Evolutionary conservation across 1,140 invertebrate species (phyloP).

Genomic region (Zaprionus davidi): DNA sequence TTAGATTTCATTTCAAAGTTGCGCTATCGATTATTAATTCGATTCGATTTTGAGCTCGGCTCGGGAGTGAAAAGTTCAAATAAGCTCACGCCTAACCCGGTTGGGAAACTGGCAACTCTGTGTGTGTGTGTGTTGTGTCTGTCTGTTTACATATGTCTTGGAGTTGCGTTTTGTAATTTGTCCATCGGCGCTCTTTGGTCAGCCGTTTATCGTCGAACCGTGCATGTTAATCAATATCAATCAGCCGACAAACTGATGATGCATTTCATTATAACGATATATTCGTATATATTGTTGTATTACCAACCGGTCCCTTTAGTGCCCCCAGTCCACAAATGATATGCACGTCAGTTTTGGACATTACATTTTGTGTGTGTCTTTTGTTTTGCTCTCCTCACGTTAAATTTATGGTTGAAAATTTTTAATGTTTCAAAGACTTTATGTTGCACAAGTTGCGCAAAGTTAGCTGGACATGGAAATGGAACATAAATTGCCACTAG

Average conservation of each 20-base stretch:
- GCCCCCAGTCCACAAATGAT: constrained; percentile 44
- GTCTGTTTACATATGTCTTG: constrained; percentile 23
- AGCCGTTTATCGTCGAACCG: constrained; percentile 30
- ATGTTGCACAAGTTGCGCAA: constrained; percentile 48
- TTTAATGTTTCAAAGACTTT: constrained; percentile 25
- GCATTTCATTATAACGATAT: constrained; percentile 63
- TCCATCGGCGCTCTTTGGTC: constrained; percentile 52
- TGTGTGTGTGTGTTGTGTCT: constrained; percentile 8
- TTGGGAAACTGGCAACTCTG: constrained; percentile 60
- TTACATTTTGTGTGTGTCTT: constrained; percentile 50
- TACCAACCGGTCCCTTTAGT: constrained; percentile 48
- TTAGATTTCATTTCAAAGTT: constrained; percentile 44
- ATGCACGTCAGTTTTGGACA: constrained; percentile 40
- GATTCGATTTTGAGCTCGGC: constrained; percentile 28
- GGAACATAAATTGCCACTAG: constrained; percentile 6
- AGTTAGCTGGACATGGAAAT: constrained; percentile 6
- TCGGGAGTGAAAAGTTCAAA: constrained; percentile 53
- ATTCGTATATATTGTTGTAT: neutral
- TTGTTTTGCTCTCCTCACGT: constrained; percentile 23
- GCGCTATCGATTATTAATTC: constrained; percentile 65
- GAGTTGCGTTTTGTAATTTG: constrained; percentile 71
- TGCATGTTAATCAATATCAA: constrained; percentile 74
- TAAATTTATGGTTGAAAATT: constrained; percentile 40
- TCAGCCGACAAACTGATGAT: constrained; percentile 64
- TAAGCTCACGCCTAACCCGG: constrained; percentile 22